Conservation (phyloP, 2,797 vertebrate genomes). For the Pterois miles region DNA sequence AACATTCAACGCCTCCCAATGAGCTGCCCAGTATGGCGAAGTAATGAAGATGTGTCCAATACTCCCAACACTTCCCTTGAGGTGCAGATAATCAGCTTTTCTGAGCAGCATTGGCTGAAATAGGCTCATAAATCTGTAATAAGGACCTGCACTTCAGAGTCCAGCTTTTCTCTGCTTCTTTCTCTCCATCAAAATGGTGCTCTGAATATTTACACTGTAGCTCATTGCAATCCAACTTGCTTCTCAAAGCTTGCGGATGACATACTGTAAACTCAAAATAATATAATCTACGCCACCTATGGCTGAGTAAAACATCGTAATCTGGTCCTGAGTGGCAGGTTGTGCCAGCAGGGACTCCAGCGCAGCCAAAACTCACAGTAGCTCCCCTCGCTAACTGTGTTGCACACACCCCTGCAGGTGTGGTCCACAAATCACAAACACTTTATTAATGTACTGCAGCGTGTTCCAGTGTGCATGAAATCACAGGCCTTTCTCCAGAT, state of each 20-base stretch:
- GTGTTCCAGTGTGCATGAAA: constrained; percentile 64
- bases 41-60: constrained; percentile 58
- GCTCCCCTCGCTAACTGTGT: constrained; percentile 22
- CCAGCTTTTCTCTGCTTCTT: constrained; percentile 17
- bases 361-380: constrained; percentile 58
- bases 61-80: constrained; percentile 41
- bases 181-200: constrained; percentile 44
- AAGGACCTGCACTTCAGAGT: constrained; percentile 53
- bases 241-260: constrained; percentile 2
- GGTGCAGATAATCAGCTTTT: constrained; percentile 70
- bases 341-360: constrained; percentile 46
- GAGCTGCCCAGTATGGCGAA: constrained; percentile 38
- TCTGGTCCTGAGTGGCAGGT: constrained; percentile 24
- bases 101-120: constrained; percentile 61
- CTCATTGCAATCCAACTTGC: constrained; percentile 5
- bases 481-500: constrained; percentile 49
- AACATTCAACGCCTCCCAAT: constrained; percentile 47
- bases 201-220: constrained; percentile 39
- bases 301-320: not conserved
- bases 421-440: constrained; percentile 77
- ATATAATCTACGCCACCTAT: constrained; percentile 2
- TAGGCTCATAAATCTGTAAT: constrained; percentile 71
- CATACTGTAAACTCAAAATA: not conserved
- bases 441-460: constrained; percentile 58
- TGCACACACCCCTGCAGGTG: constrained; percentile 60